Evolutionary conservation across 2,797 vertebrate genomes (phyloP), one percentile per base, ranked within the genome.

Genomic region (Loris lydekkerianus): DNA sequence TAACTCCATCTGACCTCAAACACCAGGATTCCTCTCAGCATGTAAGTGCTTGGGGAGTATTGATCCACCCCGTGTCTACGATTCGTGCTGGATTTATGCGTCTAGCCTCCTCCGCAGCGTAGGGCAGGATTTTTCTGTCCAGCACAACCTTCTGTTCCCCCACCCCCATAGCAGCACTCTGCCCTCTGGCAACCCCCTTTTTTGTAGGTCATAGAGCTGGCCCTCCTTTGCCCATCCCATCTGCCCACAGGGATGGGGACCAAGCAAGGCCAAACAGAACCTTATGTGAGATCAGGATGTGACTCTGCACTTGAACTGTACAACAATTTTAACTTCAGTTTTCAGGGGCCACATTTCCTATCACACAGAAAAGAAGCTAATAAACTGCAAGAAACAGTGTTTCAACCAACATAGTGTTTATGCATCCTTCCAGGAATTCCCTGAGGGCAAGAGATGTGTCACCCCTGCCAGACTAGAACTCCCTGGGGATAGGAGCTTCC

Each of bases 21-120:
- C 15, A 31, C 56, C 18, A 37, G 58, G 46, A 43, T 29, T 29
- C 53, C 43, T 67, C 31, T 70, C 14, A 10, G 69, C n/a, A 7
- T 21, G 37, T 46, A 37, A 25, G 31, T 15, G 7, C 29, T 1
- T 77, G 76, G 0, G 5, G 93, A 60, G 67, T 43, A 13, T 6
- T 29, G 65, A 58, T 83, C 40, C 29, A 65, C 11, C 13, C 46
- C 40, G 0, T 1, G 1, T 46, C 34, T 17, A 3, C 0, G 0
- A 25, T 25, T 80, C 7, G 17, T 20, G 40, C 91, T 80, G 9
- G n/a, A 13, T 70, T 82, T 72, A 7, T 27, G 27, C 40, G 56
- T 63, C 34, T 27, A 5, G 80, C 29, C 56, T 91, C 84, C 58
- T 53, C 1, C 2, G 91, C 56, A 75, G 67, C 27, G 34, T 0